A percentile compares a stretch with the other conserved stretches of the same genome.
Conservation (phyloP, 2,797 vertebrate species). For the Trachurus trachurus region DNA sequence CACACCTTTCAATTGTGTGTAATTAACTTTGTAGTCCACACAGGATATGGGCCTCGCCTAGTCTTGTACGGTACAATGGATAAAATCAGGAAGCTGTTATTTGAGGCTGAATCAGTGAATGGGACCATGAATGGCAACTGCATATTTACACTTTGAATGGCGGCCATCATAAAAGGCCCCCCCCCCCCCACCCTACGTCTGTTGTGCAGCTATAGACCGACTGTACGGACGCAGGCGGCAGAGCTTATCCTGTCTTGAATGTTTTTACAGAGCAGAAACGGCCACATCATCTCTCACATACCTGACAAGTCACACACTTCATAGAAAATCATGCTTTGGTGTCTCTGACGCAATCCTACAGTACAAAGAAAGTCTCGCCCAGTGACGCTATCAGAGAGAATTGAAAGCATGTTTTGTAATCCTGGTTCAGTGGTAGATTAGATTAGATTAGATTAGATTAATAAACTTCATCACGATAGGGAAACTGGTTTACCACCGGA, state of each 20-base stretch:
- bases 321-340: not conserved
- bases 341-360: not conserved
- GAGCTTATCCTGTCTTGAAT: constrained; percentile 5
- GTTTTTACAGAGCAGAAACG: not conserved
- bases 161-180: constrained; percentile 16
- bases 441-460: too few species aligned
- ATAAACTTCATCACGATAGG: too few species aligned
- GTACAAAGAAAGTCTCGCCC: not conserved
- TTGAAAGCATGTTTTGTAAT: not conserved
- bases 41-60: constrained; percentile 57
- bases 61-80: constrained; percentile 54
- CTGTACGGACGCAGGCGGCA: not conserved
- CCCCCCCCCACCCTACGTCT: constrained; percentile 30
- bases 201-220: constrained; percentile 8
- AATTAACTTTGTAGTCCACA: constrained; percentile 68
- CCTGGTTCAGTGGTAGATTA: not conserved
- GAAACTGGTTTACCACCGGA: too few species aligned
- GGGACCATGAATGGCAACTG: constrained; percentile 22
- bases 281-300: not conserved
- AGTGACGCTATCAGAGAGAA: not conserved
- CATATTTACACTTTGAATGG: constrained; percentile 47
- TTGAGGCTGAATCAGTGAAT: constrained; percentile 54
- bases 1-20: constrained; percentile 69
- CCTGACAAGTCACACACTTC: not conserved
- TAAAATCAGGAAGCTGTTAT: constrained; percentile 62